Evolutionary conservation across 2,797 vertebrate species (phyloP).

Genomic region (Microhierax caerulescens): DNA sequence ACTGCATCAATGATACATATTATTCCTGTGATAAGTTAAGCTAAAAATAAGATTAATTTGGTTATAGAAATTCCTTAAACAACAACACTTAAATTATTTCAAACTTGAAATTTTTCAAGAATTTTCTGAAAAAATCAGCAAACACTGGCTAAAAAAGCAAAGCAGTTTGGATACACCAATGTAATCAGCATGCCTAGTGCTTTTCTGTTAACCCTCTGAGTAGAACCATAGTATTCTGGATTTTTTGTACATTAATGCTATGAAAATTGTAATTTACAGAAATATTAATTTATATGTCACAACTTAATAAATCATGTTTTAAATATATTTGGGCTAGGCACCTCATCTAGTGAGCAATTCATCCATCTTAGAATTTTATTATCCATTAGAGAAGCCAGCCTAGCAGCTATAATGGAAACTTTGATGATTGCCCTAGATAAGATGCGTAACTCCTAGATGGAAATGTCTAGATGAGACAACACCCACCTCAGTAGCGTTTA

Average conservation of each 20-base stretch:
- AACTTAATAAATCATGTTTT: constrained; percentile 37
- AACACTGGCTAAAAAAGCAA: constrained; percentile 75
- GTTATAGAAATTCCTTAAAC: constrained; percentile 76
- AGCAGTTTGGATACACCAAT: constrained; percentile 72
- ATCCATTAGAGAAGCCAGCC: neutral
- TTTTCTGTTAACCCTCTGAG: constrained; percentile 81
- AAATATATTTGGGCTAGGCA: neutral
- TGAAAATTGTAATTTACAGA: constrained; percentile 38
- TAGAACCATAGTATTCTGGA: constrained; percentile 56
- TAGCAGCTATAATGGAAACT: neutral
- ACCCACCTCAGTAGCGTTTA: neutral
- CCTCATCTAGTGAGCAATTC: neutral
- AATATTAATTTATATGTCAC: constrained; percentile 23
- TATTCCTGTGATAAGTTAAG: constrained; percentile 71
- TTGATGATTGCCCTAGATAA: neutral
- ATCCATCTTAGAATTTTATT: neutral
- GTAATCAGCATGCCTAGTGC: constrained; percentile 80
- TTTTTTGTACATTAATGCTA: constrained; percentile 39
- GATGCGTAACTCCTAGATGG: neutral
- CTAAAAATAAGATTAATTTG: constrained; percentile 75
- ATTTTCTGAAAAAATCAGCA: constrained; percentile 70
- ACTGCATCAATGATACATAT: constrained; percentile 70
- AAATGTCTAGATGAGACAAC: neutral
- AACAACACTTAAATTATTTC: constrained; percentile 75
- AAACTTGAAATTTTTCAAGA: constrained; percentile 72